These are phyloP conservation scores for Drosophila pseudoobscura DNA, from an alignment of 1,140 invertebrate genomes.

Conservation along the genomic window DNA sequence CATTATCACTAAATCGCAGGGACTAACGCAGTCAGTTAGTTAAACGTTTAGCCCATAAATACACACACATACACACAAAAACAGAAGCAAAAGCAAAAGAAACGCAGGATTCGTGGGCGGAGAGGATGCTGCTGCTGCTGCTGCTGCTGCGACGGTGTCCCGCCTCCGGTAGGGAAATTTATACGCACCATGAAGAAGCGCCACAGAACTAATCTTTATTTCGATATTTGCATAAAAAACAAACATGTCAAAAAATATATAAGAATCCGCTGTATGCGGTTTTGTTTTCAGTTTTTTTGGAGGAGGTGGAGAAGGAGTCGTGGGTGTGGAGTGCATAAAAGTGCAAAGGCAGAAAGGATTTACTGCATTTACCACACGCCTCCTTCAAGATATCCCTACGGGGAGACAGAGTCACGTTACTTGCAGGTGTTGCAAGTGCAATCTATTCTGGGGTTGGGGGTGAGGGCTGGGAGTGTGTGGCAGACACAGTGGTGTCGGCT, in stretches of 20 bases:
- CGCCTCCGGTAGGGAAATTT: slow-evolving; percentile 52
- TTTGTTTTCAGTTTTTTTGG: slow-evolving; percentile 29
- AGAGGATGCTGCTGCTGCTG: background rate
- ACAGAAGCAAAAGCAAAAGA: slow-evolving; percentile 13
- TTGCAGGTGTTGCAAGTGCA: slow-evolving; percentile 80
- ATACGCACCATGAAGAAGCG: slow-evolving; percentile 27
- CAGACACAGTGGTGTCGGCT: slow-evolving; percentile 41
- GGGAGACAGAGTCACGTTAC: slow-evolving; percentile 76
- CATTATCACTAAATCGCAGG: slow-evolving; percentile 78
- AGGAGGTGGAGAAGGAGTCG: background rate
- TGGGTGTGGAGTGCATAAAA: slow-evolving; percentile 56
- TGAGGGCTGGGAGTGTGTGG: slow-evolving; percentile 9
- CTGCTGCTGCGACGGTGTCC: slow-evolving; percentile 8
- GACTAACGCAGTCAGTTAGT: slow-evolving; percentile 78
- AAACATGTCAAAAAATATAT: slow-evolving; percentile 71
- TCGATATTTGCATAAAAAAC: slow-evolving; percentile 78
- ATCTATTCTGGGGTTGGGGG: slow-evolving; percentile 62
- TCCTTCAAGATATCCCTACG: slow-evolving; percentile 36
- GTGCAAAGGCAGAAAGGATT: slow-evolving; percentile 62
- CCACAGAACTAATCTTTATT: slow-evolving; percentile 71
- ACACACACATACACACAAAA: slow-evolving; percentile 23
- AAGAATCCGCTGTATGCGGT: slow-evolving; percentile 21
- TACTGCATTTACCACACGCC: slow-evolving; percentile 58
- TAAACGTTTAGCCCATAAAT: slow-evolving; percentile 76
- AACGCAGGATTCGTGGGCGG: background rate